Evolutionary conservation across 2,797 vertebrate genomes (phyloP).

Genomic region (Acrocephalus scirpaceus): DNA sequence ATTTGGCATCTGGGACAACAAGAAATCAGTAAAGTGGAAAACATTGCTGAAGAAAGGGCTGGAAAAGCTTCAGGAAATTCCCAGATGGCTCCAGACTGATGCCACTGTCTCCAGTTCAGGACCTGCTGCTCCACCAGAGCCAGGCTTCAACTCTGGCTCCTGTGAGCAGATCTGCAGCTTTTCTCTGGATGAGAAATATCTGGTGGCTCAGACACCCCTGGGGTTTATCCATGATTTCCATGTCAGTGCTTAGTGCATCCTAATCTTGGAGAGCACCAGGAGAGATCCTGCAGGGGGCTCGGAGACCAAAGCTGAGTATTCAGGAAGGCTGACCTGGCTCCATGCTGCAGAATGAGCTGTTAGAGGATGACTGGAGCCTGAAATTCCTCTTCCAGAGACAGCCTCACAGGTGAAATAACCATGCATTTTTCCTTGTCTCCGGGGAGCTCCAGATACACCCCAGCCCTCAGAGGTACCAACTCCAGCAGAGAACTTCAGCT

Average conservation of each 20-base stretch:
- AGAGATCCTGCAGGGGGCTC: accelerated
- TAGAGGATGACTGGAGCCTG: neutral
- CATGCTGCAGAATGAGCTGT: neutral
- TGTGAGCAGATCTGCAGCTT: neutral
- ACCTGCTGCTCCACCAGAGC: neutral
- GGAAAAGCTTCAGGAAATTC: neutral
- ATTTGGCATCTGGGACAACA: neutral
- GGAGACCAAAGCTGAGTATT: accelerated
- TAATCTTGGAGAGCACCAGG: accelerated
- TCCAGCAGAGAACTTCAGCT: neutral
- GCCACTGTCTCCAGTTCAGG: neutral
- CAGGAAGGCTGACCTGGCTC: neutral
- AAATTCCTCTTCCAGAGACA: neutral
- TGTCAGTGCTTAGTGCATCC: neutral
- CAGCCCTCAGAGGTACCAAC: accelerated
- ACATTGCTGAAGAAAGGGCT: neutral
- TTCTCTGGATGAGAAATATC: neutral
- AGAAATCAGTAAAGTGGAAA: neutral
- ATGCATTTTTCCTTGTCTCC: accelerated
- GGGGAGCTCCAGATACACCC: neutral
- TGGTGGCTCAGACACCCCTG: neutral
- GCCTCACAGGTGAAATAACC: neutral
- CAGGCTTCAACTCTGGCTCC: neutral
- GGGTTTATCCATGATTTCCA: neutral
- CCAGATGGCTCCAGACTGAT: neutral